Evolutionary conservation across 1,140 invertebrate genomes (phyloP).

Genomic region (Drosophila azteca): DNA sequence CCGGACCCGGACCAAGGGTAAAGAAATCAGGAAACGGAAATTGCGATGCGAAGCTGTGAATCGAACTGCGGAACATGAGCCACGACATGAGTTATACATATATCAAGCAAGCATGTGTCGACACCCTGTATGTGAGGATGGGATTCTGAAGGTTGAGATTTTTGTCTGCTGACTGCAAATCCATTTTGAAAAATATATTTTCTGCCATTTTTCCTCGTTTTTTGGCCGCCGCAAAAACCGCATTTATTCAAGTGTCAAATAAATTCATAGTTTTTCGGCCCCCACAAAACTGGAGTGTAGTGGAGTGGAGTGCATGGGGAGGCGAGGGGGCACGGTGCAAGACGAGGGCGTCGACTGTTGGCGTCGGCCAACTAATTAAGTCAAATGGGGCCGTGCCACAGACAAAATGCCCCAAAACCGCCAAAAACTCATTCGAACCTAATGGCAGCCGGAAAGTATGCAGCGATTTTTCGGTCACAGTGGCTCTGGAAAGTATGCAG

Average conservation of each 20-base stretch:
- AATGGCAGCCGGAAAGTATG: conserved; percentile 37
- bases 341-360: conserved; percentile 37
- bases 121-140: conserved; percentile 11
- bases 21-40: conserved; percentile 77
- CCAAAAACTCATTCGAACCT: conserved; percentile 35
- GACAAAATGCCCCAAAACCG: conserved; percentile 22
- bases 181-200: conserved; percentile 68
- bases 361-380: conserved; percentile 77
- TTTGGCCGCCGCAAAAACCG: conserved; percentile 72
- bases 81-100: conserved; percentile 74
- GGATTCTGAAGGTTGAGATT: conserved; percentile 11
- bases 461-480: conserved; percentile 2
- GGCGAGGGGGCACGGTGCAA: not conserved
- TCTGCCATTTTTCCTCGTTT: conserved; percentile 73
- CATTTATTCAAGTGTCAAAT: conserved; percentile 83
- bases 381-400: conserved; percentile 61
- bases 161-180: conserved; percentile 54
- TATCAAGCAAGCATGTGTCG: conserved; percentile 58
- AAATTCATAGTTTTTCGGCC: conserved; percentile 76
- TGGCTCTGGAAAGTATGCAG: conserved; percentile 54
- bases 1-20: conserved; percentile 24
- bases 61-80: conserved; percentile 68
- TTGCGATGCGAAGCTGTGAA: conserved; percentile 69
- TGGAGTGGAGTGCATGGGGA: not conserved
- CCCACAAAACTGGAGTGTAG: not conserved